Evolutionary conservation across 2,888 invertebrate species (phyloP).

Genomic region (Aradus depressus): DNA sequence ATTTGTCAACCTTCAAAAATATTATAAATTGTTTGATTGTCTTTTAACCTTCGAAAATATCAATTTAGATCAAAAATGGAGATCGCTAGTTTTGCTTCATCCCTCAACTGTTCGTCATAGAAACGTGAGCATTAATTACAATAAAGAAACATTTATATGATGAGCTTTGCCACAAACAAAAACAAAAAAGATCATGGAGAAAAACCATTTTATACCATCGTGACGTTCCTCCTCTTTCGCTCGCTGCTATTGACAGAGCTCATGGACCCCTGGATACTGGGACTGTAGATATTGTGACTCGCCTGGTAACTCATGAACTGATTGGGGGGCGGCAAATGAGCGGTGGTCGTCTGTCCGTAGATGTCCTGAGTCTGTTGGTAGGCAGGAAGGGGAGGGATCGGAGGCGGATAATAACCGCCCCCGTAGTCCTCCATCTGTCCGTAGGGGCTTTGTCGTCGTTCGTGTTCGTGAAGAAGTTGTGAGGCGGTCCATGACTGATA

Average conservation of each 20-base stretch:
- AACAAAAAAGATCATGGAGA: no score
- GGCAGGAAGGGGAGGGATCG: conserved; percentile 44
- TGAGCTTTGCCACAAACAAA: no score
- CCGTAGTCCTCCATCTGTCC: conserved; percentile 31
- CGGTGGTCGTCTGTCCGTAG: conserved; percentile 35
- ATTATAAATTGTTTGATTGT: no score
- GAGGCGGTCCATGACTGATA: conserved; percentile 50
- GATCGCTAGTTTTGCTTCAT: no score
- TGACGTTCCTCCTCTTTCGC: conserved; percentile 47
- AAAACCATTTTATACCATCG: conserved; percentile 42
- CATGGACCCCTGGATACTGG: conserved; percentile 45
- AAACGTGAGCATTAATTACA: no score
- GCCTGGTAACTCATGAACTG: conserved; percentile 34
- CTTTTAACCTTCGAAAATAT: no score
- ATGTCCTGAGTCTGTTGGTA: conserved; percentile 41
- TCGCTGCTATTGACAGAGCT: conserved; percentile 45
- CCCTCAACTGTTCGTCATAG: no score
- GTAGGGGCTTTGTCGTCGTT: conserved; percentile 43
- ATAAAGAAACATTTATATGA: no score
- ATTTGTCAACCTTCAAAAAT: no score
- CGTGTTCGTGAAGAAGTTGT: conserved; percentile 47
- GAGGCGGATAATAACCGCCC: conserved; percentile 38
- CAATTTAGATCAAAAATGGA: no score
- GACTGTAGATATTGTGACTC: conserved; percentile 39
- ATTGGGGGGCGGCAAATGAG: conserved; percentile 30